A percentile compares a stretch with the other conserved stretches of the same genome.
These are phyloP conservation scores for Myotis pilosus DNA, from an alignment of 2,797 vertebrate genomes.

Conservation along the genomic window DNA sequence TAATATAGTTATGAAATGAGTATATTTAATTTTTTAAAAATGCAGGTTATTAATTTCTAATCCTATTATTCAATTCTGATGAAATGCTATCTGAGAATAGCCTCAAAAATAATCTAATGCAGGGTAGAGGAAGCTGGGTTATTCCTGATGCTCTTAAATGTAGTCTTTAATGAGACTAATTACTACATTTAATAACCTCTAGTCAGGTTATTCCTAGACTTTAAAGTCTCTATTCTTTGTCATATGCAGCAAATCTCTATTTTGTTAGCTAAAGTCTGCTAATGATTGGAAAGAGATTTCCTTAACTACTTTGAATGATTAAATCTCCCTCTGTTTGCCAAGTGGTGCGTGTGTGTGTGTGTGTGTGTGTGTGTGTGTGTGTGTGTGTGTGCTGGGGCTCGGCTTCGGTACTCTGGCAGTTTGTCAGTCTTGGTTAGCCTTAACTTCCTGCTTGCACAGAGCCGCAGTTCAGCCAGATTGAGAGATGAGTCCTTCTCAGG, in stretches of 20 bases:
- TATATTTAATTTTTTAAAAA: too few relatives aligned
- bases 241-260: neutral
- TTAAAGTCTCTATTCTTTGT: constrained; percentile 2
- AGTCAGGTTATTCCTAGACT: neutral
- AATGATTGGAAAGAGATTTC: constrained; percentile 13
- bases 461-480: neutral
- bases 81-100: too few relatives aligned
- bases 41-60: too few relatives aligned
- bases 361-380: neutral
- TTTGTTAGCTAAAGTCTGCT: neutral
- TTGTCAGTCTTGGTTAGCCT: neutral
- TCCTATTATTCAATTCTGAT: too few relatives aligned
- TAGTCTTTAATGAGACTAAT: too few relatives aligned
- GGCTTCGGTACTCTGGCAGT: neutral
- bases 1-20: too few relatives aligned
- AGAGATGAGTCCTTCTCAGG: neutral
- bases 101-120: too few relatives aligned
- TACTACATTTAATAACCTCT: too few relatives aligned
- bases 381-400: neutral
- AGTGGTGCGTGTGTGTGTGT: neutral
- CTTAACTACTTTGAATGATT: neutral
- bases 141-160: neutral
- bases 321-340: neutral
- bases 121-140: too few relatives aligned
- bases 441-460: neutral